Evolutionary conservation across 64 coral and sea anemone species (phyloP).

Genomic region (Trachythela sp.): DNA sequence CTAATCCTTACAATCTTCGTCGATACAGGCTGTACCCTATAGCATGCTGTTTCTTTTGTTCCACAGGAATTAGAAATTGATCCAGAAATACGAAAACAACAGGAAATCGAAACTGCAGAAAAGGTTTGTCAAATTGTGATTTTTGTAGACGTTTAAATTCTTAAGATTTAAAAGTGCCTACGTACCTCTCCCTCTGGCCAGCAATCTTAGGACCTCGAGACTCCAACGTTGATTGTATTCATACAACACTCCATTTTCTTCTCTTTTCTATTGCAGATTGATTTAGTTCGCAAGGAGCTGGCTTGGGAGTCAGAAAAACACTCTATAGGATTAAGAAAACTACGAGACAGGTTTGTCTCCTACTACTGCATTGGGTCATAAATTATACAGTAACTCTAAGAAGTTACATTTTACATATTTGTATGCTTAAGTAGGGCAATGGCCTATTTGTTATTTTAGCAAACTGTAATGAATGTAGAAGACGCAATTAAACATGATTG

Average conservation of each 20-base stretch:
- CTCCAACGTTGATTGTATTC: background rate
- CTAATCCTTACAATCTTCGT: no score
- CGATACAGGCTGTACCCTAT: no score
- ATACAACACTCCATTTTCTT: background rate
- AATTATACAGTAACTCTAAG: no score
- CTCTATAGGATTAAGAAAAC: constrained; percentile 76
- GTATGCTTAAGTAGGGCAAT: no score
- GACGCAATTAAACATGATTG: no score
- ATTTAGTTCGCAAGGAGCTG: constrained; percentile 79
- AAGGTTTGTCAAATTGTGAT: constrained; percentile 46
- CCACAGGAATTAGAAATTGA: constrained; percentile 89
- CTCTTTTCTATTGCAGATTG: constrained; percentile 54
- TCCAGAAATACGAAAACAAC: constrained; percentile 76
- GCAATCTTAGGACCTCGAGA: background rate
- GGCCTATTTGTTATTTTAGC: no score
- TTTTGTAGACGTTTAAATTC: background rate
- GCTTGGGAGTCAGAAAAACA: constrained; percentile 91
- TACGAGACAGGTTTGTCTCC: constrained; percentile 61
- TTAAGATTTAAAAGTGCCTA: background rate
- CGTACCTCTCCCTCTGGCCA: no score
- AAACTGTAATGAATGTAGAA: no score
- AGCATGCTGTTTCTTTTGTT: no score
- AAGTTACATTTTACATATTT: no score
- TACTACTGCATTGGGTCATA: background rate
- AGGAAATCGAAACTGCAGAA: constrained; percentile 62